phyloP scores from a whole-genome alignment of 2,113 vertebrate species.

The Excalfactoria chinensis region DNA sequence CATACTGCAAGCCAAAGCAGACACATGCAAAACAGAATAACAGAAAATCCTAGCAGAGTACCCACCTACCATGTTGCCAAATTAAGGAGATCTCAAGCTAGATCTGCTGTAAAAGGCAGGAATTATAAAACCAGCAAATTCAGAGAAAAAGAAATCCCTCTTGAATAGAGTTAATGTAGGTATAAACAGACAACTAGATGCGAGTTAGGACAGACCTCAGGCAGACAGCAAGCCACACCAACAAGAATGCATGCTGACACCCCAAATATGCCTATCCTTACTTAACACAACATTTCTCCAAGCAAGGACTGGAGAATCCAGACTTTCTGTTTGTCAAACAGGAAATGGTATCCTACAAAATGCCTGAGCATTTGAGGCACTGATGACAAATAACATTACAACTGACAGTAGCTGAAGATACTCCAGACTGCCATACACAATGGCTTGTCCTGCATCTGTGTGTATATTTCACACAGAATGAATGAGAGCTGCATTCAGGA shows the following conservation, averaged over 20 bases:
- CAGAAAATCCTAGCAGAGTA: not conserved
- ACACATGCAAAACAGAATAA: not conserved
- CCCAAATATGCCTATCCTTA: not conserved
- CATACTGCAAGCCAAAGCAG: not conserved
- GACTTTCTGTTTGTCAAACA: not conserved
- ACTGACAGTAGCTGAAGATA: not conserved
- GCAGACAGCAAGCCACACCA: not conserved
- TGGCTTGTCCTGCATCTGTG: not conserved
- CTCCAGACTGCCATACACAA: not conserved
- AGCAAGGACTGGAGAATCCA: not conserved
- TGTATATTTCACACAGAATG: not conserved
- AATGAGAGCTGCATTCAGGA: not conserved
- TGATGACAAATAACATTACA: not conserved
- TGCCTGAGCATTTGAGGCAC: not conserved
- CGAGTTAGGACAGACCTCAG: not conserved
- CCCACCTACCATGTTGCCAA: not conserved
- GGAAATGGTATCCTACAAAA: not conserved
- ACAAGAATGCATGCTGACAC: rapidly evolving
- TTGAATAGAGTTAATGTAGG: not conserved
- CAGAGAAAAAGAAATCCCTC: not conserved
- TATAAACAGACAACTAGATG: not conserved
- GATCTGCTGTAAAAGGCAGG: not conserved
- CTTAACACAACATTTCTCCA: not conserved
- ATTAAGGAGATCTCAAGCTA: not conserved
- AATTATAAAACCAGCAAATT: not conserved